Conservation (phyloP, 2,113 vertebrate genomes). For the Mormyrus lacerda region DNA sequence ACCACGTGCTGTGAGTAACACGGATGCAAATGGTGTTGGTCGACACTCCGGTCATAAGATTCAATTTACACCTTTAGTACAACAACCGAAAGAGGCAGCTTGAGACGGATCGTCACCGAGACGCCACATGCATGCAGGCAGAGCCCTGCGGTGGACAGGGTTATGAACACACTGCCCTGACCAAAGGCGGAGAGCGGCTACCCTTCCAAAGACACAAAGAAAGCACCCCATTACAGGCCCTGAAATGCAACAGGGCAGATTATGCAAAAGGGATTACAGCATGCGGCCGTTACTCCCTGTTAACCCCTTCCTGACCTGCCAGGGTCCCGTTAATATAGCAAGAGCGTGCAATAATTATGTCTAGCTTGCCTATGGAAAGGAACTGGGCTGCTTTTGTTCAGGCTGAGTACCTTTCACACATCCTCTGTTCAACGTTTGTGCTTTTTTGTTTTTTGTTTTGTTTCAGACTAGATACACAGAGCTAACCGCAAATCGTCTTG, state of each 20-base stretch:
- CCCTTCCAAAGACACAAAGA: slow-evolving; percentile 1
- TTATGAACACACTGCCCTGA: not conserved
- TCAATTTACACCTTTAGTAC: not conserved
- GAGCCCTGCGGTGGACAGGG: not conserved
- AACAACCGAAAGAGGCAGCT: not conserved
- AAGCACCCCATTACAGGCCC: not conserved
- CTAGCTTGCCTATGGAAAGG: not conserved
- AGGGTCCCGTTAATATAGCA: not conserved
- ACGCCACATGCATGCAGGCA: not conserved
- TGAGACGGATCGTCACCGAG: not conserved
- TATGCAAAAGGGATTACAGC: not conserved
- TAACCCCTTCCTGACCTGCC: slow-evolving; percentile 19
- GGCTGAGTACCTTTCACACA: not conserved
- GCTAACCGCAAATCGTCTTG: not conserved
- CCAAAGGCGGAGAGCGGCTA: not conserved
- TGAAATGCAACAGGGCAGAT: not conserved
- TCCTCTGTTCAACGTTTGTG: not conserved
- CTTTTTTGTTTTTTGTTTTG: not conserved
- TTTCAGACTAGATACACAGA: not conserved
- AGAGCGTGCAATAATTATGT: slow-evolving; percentile 7
- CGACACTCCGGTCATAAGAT: not conserved
- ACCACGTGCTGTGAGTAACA: not conserved
- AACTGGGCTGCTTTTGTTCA: not conserved
- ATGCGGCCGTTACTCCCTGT: slow-evolving; percentile 11
- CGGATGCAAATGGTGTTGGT: not conserved